Conservation (phyloP, 2,888 invertebrate species). For the Harpalus rufipes region DNA sequence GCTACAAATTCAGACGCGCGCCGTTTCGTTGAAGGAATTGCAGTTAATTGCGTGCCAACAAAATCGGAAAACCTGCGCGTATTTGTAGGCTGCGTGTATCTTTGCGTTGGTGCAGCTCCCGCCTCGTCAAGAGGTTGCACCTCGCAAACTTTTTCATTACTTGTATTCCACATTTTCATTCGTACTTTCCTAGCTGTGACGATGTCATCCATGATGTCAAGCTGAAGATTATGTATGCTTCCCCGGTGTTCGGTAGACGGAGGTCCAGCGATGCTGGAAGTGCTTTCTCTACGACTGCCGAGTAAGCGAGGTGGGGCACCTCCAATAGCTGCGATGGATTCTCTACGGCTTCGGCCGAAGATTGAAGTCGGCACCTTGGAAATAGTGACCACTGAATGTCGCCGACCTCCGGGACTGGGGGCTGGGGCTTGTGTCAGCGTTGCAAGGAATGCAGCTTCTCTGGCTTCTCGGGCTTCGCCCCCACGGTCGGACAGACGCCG, state of each 20-base stretch:
- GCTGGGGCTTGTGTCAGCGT: slow-evolving; percentile 87
- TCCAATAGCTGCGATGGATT: slow-evolving; percentile 88
- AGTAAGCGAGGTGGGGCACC: slow-evolving; percentile 77
- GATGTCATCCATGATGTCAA: slow-evolving; percentile 94
- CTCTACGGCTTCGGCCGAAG: slow-evolving; percentile 88
- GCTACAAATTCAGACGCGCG: slow-evolving; percentile 88
- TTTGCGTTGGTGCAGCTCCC: slow-evolving; percentile 78
- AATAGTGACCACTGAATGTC: slow-evolving; percentile 92
- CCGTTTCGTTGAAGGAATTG: slow-evolving; percentile 81
- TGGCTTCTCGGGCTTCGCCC: slow-evolving; percentile 87
- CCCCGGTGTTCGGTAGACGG: slow-evolving; percentile 86
- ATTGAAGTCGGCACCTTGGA: slow-evolving; percentile 88
- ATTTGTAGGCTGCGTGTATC: slow-evolving; percentile 79
- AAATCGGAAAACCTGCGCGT: slow-evolving; percentile 87
- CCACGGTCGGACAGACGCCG: slow-evolving; percentile 89
- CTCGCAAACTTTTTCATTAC: slow-evolving; percentile 87
- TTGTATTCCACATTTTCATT: slow-evolving; percentile 91
- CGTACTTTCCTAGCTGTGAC: slow-evolving; percentile 89
- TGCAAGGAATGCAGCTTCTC: slow-evolving; percentile 90
- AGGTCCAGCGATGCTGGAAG: slow-evolving; percentile 80
- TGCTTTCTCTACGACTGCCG: slow-evolving; percentile 75
- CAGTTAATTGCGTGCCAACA: slow-evolving; percentile 81
- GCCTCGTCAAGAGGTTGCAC: slow-evolving; percentile 88
- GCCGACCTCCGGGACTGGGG: slow-evolving; percentile 86
- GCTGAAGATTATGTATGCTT: slow-evolving; percentile 89